These are phyloP conservation scores for Peromyscus attwateri DNA, from an alignment of 2,797 vertebrate genomes.

Conservation along the genomic window DNA sequence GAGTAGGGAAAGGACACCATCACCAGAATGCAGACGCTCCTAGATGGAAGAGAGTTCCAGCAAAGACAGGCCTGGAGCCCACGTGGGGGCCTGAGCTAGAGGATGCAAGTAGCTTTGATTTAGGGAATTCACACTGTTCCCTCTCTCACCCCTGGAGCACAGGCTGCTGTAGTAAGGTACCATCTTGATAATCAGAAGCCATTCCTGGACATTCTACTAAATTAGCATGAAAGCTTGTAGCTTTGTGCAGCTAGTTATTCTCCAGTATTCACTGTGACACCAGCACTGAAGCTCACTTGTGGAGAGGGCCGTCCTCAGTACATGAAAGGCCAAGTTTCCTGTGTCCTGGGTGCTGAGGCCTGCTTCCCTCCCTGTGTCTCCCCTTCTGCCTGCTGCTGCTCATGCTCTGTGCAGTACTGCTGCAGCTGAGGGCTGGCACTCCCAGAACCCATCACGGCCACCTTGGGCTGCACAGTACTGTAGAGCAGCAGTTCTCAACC, in stretches of 20 bases:
- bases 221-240: neutral
- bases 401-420: neutral
- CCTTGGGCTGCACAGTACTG: neutral
- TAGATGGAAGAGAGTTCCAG: neutral
- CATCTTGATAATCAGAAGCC: neutral
- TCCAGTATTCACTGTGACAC: no score
- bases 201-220: neutral
- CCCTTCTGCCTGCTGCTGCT: neutral
- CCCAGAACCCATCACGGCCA: neutral
- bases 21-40: no score
- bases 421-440: neutral
- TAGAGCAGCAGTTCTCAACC: neutral
- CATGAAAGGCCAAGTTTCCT: no score
- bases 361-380: neutral
- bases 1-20: neutral
- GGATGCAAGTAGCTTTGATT: neutral
- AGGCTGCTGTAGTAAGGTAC: neutral
- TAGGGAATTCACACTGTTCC: neutral
- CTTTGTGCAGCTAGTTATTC: neutral
- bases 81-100: neutral
- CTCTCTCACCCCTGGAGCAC: no score
- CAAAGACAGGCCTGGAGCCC: neutral
- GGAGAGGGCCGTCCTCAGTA: no score
- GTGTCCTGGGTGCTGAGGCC: no score
- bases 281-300: neutral